Base-by-base conservation (phyloP, 2,888 invertebrate genomes). In the Stenotaenia linearis region DNA sequence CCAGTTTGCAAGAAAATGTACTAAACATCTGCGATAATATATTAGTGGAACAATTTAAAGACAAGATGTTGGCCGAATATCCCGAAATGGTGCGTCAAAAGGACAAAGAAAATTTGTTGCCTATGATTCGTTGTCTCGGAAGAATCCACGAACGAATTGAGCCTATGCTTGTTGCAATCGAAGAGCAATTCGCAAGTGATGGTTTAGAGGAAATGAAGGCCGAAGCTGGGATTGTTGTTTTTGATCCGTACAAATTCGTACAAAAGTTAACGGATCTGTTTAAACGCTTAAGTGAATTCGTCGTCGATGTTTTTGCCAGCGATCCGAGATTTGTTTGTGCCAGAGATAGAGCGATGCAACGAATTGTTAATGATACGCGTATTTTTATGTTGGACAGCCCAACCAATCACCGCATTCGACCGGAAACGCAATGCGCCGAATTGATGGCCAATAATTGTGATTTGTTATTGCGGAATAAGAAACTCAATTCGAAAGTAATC, bases 371-470 rank as follows among this genome's bases (percentile, higher is more conserved):
- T 88, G 98, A 99, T 85, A 97, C 96, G 50, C 94, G 95, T 82
- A 97, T 99, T 40, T 91, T 91, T 85, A 87, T 88, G 82, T 84
- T 90, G 81, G 90, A 91, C 83, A 85, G 91, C 80, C 88, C 89
- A 7, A 84, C 87, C 75, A 89, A 89, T 85, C 18, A 18, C 50
- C 87, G 87, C 82, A 85, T 86, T 7, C 86, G 85, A 80, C 97
- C 97, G 2, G 98, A 99, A 87, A 98, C 98, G 82, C 97, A 97
- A 86, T 99, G 98, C 87, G 98, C 99, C 0, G 99, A 99, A 88
- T 90, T 99, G 81, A 89, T 99, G 84, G 99, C 99, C 79, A 99
- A 98, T 88, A 99, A 97, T 90, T 99, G 99, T 91, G 99, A 99
- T 91, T 96, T 99, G 95, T 89, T 99, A 84, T 89, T 99, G 84